Base-by-base conservation (phyloP, 2,797 vertebrate genomes). In the Glyptemys insculpta region DNA sequence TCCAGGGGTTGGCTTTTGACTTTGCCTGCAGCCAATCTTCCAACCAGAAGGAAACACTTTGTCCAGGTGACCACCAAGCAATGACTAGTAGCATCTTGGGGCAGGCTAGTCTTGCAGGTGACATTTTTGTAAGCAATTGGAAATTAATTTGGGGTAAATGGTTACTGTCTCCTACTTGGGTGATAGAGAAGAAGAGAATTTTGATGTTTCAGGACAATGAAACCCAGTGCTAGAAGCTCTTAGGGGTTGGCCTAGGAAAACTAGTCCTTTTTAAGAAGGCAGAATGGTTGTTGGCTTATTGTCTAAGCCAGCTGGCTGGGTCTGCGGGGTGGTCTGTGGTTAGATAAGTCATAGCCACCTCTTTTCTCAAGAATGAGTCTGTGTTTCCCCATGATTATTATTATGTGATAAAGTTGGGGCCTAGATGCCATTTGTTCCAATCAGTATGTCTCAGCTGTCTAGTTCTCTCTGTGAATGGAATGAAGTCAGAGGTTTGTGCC, bases 391-490 rank as follows among this genome's bases (percentile, higher is more conserved):
- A 3, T 5, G 6, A 21, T n/a, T 47, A 44, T 1, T 41, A 84
- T 50, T 72, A 52, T 2, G 3, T 21, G 5, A 47, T 12, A n/a
- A 19, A 27, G 12, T 16, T 3, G 8, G 4, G 86, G 8, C 12
- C 27, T 44, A 4, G 1, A 6, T 9, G 2, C 12, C 25, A 10
- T 2, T 16, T 50, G 34, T 34, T 19, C n/a, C 11, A 5, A 2
- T 10, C 47, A 16, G 16, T 18, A 29, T 78, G 44, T 52, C 9
- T 6, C 29, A 12, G 5, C 29, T 94, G 44, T 74, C 44, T n/a
- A 14, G 11, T 56, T 44, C 57, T 25, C 88, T 87, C 12, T 9
- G n/a, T 3, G 0, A 80, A 65, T 34, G 54, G 80, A 74, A 27
- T 11, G 16, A 31, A 29, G 3, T 5, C 81, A n/a, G 86, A 87